phyloP scores from a whole-genome alignment of 2,113 vertebrate species.

The Ictalurus punctatus region DNA sequence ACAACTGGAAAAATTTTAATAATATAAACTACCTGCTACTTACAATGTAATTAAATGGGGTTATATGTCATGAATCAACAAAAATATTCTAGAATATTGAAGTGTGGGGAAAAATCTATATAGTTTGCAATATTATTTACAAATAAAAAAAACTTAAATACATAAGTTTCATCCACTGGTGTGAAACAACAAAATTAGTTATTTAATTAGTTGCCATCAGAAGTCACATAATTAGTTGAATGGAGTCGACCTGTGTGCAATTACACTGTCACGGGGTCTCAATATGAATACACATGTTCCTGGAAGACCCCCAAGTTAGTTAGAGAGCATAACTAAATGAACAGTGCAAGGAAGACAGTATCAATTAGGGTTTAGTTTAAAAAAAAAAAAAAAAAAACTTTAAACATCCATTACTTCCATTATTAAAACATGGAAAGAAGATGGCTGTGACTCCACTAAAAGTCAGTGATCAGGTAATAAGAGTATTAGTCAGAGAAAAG shows the following conservation, averaged over 20 bases:
- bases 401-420: background rate
- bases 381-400: background rate
- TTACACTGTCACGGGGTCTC: background rate
- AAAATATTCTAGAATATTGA: too few relatives aligned
- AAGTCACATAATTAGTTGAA: background rate
- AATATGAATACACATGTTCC: background rate
- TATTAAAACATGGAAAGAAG: background rate
- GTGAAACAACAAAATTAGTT: too few relatives aligned
- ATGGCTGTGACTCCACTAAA: background rate
- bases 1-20: background rate
- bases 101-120: too few relatives aligned
- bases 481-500: background rate
- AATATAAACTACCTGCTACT: background rate
- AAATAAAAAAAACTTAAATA: too few relatives aligned
- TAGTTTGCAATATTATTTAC: too few relatives aligned
- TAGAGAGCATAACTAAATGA: background rate
- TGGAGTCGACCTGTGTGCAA: background rate
- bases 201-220: too few relatives aligned
- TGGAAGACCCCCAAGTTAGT: background rate
- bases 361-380: background rate
- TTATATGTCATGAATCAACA: too few relatives aligned
- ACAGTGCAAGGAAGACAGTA: background rate
- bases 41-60: background rate
- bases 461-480: background rate
- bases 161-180: too few relatives aligned